Evolutionary conservation across 1,140 invertebrate species (phyloP), one percentile per base, ranked within the genome.

Genomic region (Drosophila novamexicana): DNA sequence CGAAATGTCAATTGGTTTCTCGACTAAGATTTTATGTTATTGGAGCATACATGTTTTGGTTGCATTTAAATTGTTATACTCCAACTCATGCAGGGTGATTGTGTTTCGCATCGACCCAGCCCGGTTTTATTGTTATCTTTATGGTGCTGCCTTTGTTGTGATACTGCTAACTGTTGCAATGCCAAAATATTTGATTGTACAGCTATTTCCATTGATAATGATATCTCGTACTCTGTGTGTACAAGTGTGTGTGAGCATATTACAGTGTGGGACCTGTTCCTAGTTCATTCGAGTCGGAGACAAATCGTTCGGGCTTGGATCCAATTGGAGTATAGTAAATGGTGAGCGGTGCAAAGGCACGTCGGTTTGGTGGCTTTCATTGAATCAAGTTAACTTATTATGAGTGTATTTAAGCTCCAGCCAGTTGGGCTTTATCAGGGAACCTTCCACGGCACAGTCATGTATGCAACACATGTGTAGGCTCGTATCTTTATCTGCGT

Each of bases 121-220:
- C 10, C 44, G 8, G 14, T 29, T 16, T 18, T 10, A n/a, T 4
- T 50, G 58, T 82, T 82, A 88, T 82, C 83, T 82, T 39, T 57
- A 32, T 56, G 53, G 18, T 29, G 49, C n/a, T 63, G 53, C 32
- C 76, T 47, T 73, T 73, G 71, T 77, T 70, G 61, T 73, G 69
- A 74, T 62, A 77, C 64, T 73, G 64, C 49, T 77, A 50, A 39
- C 70, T 73, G 78, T 56, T 53, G 77, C 69, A 82, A 76, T 67
- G 61, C 61, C 58, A 40, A 78, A 81, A 63, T 42, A 67, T 85
- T 66, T 84, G 81, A 88, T 88, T 82, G 47, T 74, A 64, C 39
- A 63, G 47, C 58, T 77, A 62, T 70, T 79, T 77, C 29, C 79
- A 77, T 79, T 88, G 83, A 88, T 86, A 86, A 77, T 77, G 83